Base-by-base conservation (phyloP, 2,888 invertebrate genomes). In the Drosophila buzzatii region DNA sequence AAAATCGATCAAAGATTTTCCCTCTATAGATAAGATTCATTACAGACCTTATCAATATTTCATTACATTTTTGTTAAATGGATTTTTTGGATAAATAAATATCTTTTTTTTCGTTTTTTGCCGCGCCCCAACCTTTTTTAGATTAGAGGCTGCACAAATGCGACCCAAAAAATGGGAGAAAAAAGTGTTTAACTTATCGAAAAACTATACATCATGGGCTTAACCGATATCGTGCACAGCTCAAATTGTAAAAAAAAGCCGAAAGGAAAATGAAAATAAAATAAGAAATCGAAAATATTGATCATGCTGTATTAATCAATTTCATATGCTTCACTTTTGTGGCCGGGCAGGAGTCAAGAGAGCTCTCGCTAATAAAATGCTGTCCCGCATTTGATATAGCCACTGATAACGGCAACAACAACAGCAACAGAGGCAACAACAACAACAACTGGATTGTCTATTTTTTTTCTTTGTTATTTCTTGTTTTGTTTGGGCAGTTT, bases 271-370 rank as follows among this genome's bases (percentile, higher is more conserved):
- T 45, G 10, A 49, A 65, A 65, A 73, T 70, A 42, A 76, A 63
- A 61, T 65, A 51, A 61, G 64, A 53, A 59, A 67, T 63, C 56
- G 62, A 83, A 82, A 73, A 78, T 85, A 88, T 86, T 87, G 85
- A 87, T 87, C 86, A 88, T 77, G 81, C 74, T 71, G 84, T 75
- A 88, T 87, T 86, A 88, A 86, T 87, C 85, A 87, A 85, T 86
- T 85, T 85, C 72, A 84, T 84, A 84, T 86, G 85, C 76, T 52
- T 68, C 74, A 73, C 57, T 51, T 39, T 18, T 33, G 39, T 27
- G 51, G 18, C 51, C 35, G 55, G 20, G 37, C 35, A 53, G 52
- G 52, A 53, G 37, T 53, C 51, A 9, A 33, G 33, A 37, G 35
- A 20, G 35, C 37, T 23, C 52, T 23, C 37, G 52, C 75, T 69